Conservation (phyloP, 2,113 vertebrate species). For the Melanerpes formicivorus region DNA sequence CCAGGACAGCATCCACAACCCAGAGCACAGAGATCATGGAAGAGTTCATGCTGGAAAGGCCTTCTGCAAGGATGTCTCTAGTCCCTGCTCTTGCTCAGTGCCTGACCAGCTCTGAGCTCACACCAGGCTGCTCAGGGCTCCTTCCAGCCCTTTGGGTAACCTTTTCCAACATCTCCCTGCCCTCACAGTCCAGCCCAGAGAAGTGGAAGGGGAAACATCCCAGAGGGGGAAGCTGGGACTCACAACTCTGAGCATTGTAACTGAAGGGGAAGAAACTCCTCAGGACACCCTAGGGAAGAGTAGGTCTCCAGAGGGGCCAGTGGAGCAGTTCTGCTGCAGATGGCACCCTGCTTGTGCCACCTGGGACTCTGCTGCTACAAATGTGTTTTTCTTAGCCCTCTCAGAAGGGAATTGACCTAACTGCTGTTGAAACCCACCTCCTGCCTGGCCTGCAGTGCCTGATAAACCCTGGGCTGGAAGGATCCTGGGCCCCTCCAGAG, state of each 20-base stretch:
- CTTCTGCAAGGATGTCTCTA: neutral
- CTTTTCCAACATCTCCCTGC: neutral
- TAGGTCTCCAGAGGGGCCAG: neutral
- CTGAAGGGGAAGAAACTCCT: neutral
- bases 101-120: neutral
- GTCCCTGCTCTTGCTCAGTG: neutral
- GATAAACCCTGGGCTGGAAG: neutral
- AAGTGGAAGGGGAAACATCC: neutral
- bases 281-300: neutral
- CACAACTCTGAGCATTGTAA: neutral
- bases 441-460: neutral
- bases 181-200: neutral
- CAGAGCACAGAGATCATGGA: accelerated
- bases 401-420: neutral
- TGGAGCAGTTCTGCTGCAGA: neutral
- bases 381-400: neutral
- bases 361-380: neutral
- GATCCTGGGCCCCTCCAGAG: neutral
- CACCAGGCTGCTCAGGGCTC: neutral
- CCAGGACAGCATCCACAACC: neutral
- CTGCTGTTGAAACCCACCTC: neutral
- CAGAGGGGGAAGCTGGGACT: neutral
- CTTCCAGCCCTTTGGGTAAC: neutral
- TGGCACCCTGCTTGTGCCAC: neutral
- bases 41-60: neutral